phyloP scores from a whole-genome alignment of 2,113 vertebrate species.

The Nerophis ophidion region DNA sequence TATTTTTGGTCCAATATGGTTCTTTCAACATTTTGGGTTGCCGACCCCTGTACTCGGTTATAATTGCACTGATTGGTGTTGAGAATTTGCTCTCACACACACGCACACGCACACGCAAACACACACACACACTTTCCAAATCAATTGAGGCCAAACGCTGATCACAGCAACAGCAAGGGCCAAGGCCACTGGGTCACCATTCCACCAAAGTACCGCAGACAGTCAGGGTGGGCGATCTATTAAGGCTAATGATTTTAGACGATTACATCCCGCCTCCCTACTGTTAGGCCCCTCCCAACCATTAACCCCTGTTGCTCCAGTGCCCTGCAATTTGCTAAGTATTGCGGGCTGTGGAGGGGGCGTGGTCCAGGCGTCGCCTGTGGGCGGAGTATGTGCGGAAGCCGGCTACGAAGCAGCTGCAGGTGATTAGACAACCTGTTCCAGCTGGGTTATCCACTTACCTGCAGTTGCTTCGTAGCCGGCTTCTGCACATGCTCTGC shows the following conservation, averaged over 20 bases:
- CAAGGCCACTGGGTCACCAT: slow-evolving; percentile 39
- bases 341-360: too few species aligned
- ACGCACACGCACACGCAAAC: not conserved
- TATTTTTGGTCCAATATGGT: too few species aligned
- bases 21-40: too few species aligned
- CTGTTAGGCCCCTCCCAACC: slow-evolving; percentile 29
- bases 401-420: too few species aligned
- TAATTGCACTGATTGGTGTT: slow-evolving; percentile 4
- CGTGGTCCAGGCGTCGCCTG: too few species aligned
- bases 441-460: too few species aligned
- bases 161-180: slow-evolving; percentile 13
- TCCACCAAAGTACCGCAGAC: slow-evolving; percentile 20
- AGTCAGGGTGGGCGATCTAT: slow-evolving; percentile 40
- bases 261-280: slow-evolving; percentile 30
- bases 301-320: slow-evolving; percentile 10
- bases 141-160: slow-evolving; percentile 32
- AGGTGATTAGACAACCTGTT: too few species aligned
- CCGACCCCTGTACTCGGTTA: not conserved
- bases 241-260: slow-evolving; percentile 55
- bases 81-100: too few species aligned
- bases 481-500: too few species aligned
- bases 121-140: slow-evolving; percentile 13
- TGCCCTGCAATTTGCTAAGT: slow-evolving; percentile 18
- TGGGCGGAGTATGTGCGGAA: too few species aligned
- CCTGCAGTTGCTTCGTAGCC: too few species aligned